Conservation (phyloP, 2,797 vertebrate genomes). For the Sebastes vulpes region DNA sequence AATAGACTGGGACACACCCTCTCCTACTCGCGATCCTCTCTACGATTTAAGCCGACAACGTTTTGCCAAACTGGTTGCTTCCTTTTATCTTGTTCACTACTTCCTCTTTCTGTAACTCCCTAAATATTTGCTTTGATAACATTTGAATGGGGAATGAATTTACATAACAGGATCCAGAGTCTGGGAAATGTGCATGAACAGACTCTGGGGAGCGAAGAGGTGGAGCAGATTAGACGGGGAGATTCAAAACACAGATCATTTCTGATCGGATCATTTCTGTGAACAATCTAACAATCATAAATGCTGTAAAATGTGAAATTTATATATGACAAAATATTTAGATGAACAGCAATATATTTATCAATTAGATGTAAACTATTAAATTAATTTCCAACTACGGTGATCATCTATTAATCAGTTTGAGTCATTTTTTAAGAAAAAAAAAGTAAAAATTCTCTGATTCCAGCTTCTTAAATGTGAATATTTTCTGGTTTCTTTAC, state of each 20-base stretch:
- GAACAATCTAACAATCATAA: background rate
- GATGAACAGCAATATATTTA: background rate
- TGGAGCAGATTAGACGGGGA: background rate
- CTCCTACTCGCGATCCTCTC: background rate
- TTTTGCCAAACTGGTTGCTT: constrained; percentile 3
- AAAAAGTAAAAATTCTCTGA: too few species aligned
- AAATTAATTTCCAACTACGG: too few species aligned
- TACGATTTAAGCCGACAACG: background rate
- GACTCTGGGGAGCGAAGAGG: constrained; percentile 1
- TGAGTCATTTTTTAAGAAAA: accelerated
- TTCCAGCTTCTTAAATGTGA: too few species aligned
- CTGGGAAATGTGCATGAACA: constrained; percentile 27
- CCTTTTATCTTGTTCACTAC: constrained; percentile 27
- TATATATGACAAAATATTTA: background rate
- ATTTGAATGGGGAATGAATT: constrained; percentile 48
- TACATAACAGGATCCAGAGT: constrained; percentile 52
- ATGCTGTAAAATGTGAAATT: background rate
- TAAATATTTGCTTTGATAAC: constrained; percentile 67
- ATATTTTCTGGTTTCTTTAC: too few species aligned
- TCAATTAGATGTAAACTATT: too few species aligned
- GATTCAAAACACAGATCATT: background rate
- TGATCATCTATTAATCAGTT: too few species aligned
- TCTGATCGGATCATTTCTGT: background rate
- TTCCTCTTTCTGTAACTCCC: constrained; percentile 38
- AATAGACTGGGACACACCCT: constrained; percentile 1